Evolutionary conservation across 2,888 invertebrate species (phyloP), one percentile per base, ranked within the genome.

Genomic region (Sphaerophoria taeniata): DNA sequence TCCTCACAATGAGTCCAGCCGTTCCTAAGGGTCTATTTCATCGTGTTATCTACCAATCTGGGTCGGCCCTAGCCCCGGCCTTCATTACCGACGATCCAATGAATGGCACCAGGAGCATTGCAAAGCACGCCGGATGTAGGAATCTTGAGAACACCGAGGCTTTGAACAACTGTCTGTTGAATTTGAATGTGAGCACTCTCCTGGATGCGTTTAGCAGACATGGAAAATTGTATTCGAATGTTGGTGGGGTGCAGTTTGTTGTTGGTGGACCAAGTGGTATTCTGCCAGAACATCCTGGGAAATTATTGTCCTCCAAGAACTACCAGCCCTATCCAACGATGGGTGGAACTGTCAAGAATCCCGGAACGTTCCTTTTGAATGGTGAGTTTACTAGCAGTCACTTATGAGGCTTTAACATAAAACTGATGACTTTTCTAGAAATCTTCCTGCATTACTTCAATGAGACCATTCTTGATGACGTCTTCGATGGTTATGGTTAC

Each of bases 21-120:
- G 92, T 91, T 6, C 89, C 90, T 0, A 74, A 89, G 89, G 93
- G 92, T 39, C 90, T 94, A 36, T 94, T 94, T 89, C 93, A 93
- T 74, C 91, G 92, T 34, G 93, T 92, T 9, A 94, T 94, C 85
- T 90, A 93, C 33, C 93, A 93, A 87, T 94, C 94, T 63, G 94
- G 93, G 1, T 92, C 93, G 7, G 92, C 93, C 0, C 87, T 93
- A 2, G 92, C 93, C 60, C 92, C 93, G 0, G 93, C 93, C 89
- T 93, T 93, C 16, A 91, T 93, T 16, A 93, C 94, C 74, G 89
- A 90, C 11, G 88, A 92, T 16, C 93, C 93, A 0, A 73, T 90
- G 47, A 71, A 87, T 1, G 90, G 91, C 12, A 90, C 92, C 2
- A 90, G 88, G 74, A 90, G 91, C 24, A 91, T 93, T 61, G 92